These are phyloP conservation scores for Nephrotoma flavescens DNA, from an alignment of 2,888 invertebrate genomes.

Conservation along the genomic window DNA sequence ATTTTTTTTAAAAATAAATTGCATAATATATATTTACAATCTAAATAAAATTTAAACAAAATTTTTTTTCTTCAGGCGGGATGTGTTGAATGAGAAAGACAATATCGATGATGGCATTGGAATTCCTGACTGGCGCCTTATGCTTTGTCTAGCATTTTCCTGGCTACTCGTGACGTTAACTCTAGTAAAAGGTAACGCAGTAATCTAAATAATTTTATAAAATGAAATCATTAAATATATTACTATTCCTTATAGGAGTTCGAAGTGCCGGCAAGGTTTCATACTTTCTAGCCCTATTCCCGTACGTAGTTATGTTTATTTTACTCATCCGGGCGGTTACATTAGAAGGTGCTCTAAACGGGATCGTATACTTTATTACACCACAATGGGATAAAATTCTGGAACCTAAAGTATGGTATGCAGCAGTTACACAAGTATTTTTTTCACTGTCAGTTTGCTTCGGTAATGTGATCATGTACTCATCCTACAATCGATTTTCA, in stretches of 20 bases:
- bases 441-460: conserved; percentile 48
- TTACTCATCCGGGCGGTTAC: conserved; percentile 46
- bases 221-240: not conserved
- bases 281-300: conserved; percentile 61
- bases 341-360: conserved; percentile 42
- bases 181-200: conserved; percentile 28
- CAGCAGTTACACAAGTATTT: conserved; percentile 48
- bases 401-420: conserved; percentile 46
- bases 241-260: conserved; percentile 30
- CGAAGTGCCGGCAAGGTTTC: conserved; percentile 52
- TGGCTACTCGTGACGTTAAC: conserved; percentile 39
- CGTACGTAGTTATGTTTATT: conserved; percentile 47
- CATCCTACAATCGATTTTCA: conserved; percentile 43
- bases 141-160: conserved; percentile 35
- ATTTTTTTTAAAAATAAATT: not conserved
- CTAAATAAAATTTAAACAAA: not conserved
- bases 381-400: conserved; percentile 49
- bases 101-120: conserved; percentile 39
- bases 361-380: conserved; percentile 47
- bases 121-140: conserved; percentile 37
- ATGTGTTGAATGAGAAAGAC: conserved; percentile 35
- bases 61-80: conserved; percentile 26
- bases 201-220: not conserved
- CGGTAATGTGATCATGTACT: conserved; percentile 45
- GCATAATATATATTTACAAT: not conserved